Percentiles rank a stretch among this genome's conserved stretches.
Evolutionary conservation across 1,140 invertebrate genomes (phyloP).

Genomic region (Myzus persicae): DNA sequence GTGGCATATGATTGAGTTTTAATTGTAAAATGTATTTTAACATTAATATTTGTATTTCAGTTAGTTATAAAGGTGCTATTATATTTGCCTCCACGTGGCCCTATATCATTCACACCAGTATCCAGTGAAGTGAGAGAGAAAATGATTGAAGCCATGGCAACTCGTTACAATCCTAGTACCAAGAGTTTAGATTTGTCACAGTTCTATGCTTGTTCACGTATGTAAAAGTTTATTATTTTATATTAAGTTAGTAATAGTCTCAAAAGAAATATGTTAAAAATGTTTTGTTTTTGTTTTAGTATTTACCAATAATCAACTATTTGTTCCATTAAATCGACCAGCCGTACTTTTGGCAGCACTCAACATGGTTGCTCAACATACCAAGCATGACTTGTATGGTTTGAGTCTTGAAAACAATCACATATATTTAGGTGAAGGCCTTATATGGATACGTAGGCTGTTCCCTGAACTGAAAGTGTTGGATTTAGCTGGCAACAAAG

Average conservation of each 20-base stretch:
- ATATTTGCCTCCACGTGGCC: slow-evolving; percentile 4
- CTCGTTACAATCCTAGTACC: slow-evolving; percentile 43
- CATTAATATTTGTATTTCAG: not conserved
- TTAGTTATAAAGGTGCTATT: slow-evolving; percentile 13
- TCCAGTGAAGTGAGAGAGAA: slow-evolving; percentile 32
- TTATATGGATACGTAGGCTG: slow-evolving; percentile 51
- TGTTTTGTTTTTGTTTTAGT: not conserved
- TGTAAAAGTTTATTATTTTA: not conserved
- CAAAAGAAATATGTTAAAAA: not conserved
- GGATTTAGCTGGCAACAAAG: slow-evolving; percentile 37
- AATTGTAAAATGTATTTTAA: not conserved
- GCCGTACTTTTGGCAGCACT: slow-evolving; percentile 42
- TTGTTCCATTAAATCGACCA: slow-evolving; percentile 56
- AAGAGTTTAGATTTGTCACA: slow-evolving; percentile 35
- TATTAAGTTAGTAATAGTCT: not conserved
- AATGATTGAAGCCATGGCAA: slow-evolving; percentile 43
- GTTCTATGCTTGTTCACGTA: slow-evolving; percentile 40
- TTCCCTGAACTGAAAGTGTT: slow-evolving; percentile 54
- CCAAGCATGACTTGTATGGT: slow-evolving; percentile 46
- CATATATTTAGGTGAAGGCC: slow-evolving; percentile 46
- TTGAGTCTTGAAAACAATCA: slow-evolving; percentile 49
- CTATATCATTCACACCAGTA: slow-evolving; percentile 36
- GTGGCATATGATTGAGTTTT: not conserved
- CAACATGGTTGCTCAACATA: slow-evolving; percentile 45
- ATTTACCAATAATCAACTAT: slow-evolving; percentile 39